Percentiles rank a stretch among this genome's conserved stretches.
Evolutionary conservation across 1,140 invertebrate genomes (phyloP).

Genomic region (Frieseomelitta varia): DNA sequence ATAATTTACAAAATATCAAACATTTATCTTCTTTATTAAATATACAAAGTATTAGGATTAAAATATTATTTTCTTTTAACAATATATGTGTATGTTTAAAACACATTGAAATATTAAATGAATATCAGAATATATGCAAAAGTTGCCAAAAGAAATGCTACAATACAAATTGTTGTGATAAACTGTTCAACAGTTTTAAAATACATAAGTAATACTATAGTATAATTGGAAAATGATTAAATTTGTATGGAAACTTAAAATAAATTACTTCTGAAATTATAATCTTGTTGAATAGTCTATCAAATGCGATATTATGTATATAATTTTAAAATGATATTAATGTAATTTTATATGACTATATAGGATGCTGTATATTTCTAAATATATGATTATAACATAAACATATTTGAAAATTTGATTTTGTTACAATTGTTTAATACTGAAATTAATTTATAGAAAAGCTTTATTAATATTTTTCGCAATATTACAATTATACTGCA

Average conservation of each 20-base stretch:
- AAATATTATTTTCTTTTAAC: slow-evolving; percentile 22
- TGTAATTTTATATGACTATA: slow-evolving; percentile 78
- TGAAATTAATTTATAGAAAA: slow-evolving; percentile 1
- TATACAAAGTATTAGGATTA: slow-evolving; percentile 18
- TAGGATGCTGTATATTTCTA: slow-evolving; percentile 78
- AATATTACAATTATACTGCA: neutral
- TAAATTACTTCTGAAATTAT: slow-evolving; percentile 65
- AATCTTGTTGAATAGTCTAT: slow-evolving; percentile 67
- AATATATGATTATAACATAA: slow-evolving; percentile 76
- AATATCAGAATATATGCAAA: slow-evolving; percentile 28
- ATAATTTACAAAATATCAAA: slow-evolving; percentile 22
- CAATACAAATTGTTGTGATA: slow-evolving; percentile 61
- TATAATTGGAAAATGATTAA: slow-evolving; percentile 39
- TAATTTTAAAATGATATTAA: slow-evolving; percentile 77
- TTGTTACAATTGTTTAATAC: neutral
- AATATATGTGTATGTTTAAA: slow-evolving; percentile 26
- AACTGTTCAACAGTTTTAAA: slow-evolving; percentile 72
- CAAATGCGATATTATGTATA: slow-evolving; percentile 75
- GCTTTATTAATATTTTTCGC: neutral
- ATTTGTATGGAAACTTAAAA: slow-evolving; percentile 54
- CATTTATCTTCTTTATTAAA: slow-evolving; percentile 7
- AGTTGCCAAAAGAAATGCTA: slow-evolving; percentile 63
- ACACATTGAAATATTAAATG: slow-evolving; percentile 12
- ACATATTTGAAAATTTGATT: slow-evolving; percentile 29
- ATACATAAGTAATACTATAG: slow-evolving; percentile 49